Base-by-base conservation (phyloP, 1,140 invertebrate genomes). In the Probaryconus sp. region DNA sequence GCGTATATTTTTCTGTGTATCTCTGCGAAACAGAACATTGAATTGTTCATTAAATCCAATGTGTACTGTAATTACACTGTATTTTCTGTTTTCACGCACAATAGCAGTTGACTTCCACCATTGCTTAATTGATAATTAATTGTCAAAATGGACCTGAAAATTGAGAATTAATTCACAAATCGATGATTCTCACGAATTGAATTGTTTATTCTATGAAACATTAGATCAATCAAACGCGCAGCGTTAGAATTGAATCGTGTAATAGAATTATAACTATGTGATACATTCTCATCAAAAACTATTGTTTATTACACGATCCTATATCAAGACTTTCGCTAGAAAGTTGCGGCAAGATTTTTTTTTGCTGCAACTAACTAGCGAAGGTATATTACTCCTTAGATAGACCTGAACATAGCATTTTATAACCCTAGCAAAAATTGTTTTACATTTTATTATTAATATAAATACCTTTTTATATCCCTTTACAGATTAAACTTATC, bases 121-220 rank as follows among this genome's bases (percentile, higher is more conserved):
- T 10, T 50, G 13, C 28, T 37, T 71, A 71, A 71, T 58, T 63
- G 58, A 63, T 71, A 71, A 71, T 63, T 63, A 71, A 71, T 63
- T 33, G 30, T 26, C 43, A 48, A 56, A 63, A 47, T 56, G 18
- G 13, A 50, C 50, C 18, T 6, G 50, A 18, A 56, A 63, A 71
- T 50, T 56, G 56, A 56, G 30, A 63, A 63, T 43, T 13, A 60
- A 28, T 60, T 30, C 28, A 18, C 30, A 43, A 51, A 71, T 58
- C 35, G 58, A 64, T 58, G 55, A 71, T 50, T 58, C 50, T 50
- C 33, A 71, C 56, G 35, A 50, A 71, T 30, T 55, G 56, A 18
- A 63, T 58, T 71, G 50, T 69, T 69, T 69, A 53, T 64, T 64
- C 31, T 35, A 58, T 37, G 21, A 40, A 33, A 6, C 21, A 24